These are phyloP conservation scores for Mimas tiliae DNA, from an alignment of 2,888 invertebrate species.

Conservation along the genomic window DNA sequence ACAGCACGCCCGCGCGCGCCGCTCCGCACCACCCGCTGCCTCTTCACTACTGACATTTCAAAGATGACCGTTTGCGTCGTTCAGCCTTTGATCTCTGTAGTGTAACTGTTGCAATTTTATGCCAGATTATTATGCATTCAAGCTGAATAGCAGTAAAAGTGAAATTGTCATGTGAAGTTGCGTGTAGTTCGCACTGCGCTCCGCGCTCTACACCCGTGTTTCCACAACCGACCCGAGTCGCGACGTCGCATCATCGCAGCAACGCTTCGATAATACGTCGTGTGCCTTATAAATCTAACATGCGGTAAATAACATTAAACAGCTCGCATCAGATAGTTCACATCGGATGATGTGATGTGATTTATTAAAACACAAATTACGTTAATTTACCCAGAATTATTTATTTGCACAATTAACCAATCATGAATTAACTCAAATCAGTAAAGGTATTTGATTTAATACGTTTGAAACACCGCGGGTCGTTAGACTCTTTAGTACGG, in stretches of 20 bases:
- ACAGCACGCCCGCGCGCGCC: conserved; percentile 33
- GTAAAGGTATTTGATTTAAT: neutral
- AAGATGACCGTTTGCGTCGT: conserved; percentile 70
- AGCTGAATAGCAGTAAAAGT: conserved; percentile 59
- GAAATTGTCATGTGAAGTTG: conserved; percentile 64
- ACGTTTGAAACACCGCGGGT: too few species aligned
- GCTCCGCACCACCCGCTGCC: conserved; percentile 31
- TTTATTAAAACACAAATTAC: neutral
- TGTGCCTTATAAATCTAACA: neutral
- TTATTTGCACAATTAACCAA: conserved; percentile 37
- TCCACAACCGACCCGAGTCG: neutral
- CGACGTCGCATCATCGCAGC: too few species aligned
- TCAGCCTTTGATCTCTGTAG: conserved; percentile 72
- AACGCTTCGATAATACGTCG: too few species aligned
- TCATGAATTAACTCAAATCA: neutral
- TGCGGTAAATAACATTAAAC: conserved; percentile 43
- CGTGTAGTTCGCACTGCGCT: conserved; percentile 45
- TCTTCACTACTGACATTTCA: conserved; percentile 72
- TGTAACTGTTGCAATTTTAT: conserved; percentile 71
- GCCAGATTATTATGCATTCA: conserved; percentile 65
- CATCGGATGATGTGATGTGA: neutral
- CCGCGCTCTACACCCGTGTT: neutral
- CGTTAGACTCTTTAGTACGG: too few species aligned
- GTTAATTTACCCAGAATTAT: neutral
- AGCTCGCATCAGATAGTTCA: neutral